Percentiles rank a stretch among this genome's conserved stretches.
Conservation (phyloP, 2,113 vertebrate species). For the Trichomycterus rosablanca region DNA sequence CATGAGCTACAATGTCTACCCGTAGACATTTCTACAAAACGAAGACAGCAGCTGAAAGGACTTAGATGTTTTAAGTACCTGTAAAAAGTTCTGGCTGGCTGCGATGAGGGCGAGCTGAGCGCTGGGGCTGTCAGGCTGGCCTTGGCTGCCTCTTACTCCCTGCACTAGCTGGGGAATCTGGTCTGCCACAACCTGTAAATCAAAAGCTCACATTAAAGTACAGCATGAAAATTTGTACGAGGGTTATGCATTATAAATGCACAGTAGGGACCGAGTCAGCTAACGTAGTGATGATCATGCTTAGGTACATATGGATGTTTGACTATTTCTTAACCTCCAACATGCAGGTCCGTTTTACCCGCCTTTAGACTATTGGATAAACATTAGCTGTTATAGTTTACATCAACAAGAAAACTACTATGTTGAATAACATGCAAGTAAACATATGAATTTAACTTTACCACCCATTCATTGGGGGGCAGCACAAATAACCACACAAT, state of each 20-base stretch:
- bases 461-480: neutral
- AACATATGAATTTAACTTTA: too few relatives aligned
- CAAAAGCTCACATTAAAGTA: slow-evolving; percentile 18
- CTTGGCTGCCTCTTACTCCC: slow-evolving; percentile 89
- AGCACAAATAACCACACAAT: neutral
- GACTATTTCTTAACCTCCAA: too few relatives aligned
- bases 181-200: slow-evolving; percentile 82
- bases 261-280: too few relatives aligned
- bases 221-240: slow-evolving; percentile 8
- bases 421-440: too few relatives aligned
- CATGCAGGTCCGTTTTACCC: too few relatives aligned
- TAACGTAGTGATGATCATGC: too few relatives aligned
- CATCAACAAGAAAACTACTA: too few relatives aligned
- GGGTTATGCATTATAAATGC: too few relatives aligned
- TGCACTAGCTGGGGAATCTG: slow-evolving; percentile 96
- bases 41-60: neutral
- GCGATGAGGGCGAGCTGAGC: slow-evolving; percentile 91
- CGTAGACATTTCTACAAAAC: neutral
- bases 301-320: too few relatives aligned
- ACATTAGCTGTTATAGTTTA: too few relatives aligned
- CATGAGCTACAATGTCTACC: neutral
- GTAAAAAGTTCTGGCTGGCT: slow-evolving; percentile 93
- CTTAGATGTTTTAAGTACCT: slow-evolving; percentile 68
- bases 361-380: too few relatives aligned
- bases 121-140: slow-evolving; percentile 90